These are phyloP conservation scores for Leptothorax acervorum DNA, from an alignment of 2,888 invertebrate genomes.

Conservation along the genomic window DNA sequence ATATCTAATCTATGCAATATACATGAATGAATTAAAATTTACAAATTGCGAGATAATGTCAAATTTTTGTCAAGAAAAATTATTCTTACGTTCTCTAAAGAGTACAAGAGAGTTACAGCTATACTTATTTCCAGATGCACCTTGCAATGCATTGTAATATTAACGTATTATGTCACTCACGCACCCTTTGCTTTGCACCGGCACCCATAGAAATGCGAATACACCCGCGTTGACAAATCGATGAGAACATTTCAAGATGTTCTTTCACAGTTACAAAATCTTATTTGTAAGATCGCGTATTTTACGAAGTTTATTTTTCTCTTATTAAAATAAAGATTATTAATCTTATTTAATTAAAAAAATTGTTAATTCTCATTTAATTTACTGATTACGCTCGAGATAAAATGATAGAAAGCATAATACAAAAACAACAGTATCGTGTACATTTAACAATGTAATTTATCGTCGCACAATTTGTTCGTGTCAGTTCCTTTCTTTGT, in stretches of 20 bases:
- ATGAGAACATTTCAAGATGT: slow-evolving; percentile 50
- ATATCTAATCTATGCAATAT: background rate
- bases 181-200: slow-evolving; percentile 24
- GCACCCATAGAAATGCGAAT: slow-evolving; percentile 80
- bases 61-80: background rate
- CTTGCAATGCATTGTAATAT: background rate
- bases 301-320: background rate
- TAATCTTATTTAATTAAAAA: slow-evolving; percentile 12
- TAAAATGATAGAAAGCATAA: background rate
- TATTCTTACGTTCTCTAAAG: background rate
- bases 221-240: slow-evolving; percentile 66
- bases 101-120: background rate
- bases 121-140: background rate
- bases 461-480: background rate
- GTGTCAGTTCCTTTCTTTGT: background rate
- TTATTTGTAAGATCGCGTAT: background rate
- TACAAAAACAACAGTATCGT: background rate
- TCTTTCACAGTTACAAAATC: background rate
- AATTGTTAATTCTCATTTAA: background rate
- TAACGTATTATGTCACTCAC: background rate
- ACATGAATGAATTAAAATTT: background rate
- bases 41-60: background rate
- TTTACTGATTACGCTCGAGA: background rate
- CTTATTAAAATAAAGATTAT: background rate
- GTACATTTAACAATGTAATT: background rate